Evolutionary conservation across 2,888 invertebrate species (phyloP).

Genomic region (Tiphia femorata): DNA sequence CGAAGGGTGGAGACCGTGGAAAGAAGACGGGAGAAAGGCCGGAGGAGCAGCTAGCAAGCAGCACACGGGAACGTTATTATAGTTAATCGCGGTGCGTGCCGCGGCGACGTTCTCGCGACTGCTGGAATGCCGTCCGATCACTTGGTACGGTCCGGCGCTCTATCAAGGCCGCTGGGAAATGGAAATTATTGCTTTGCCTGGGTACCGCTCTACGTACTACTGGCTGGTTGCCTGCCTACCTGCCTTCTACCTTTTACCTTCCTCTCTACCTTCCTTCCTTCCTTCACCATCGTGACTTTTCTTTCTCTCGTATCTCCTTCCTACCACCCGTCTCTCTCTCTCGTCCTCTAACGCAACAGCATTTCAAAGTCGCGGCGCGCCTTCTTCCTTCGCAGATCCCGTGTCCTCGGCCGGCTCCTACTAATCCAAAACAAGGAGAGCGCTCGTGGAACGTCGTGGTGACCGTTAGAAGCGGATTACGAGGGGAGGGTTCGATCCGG

Average conservation of each 20-base stretch:
- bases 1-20: no score
- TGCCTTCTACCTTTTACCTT: no score
- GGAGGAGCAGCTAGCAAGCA: no score
- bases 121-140: conserved; percentile 63
- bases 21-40: neutral
- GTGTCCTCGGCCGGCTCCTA: conserved; percentile 20
- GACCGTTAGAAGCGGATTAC: conserved; percentile 30
- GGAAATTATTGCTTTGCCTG: conserved; percentile 55
- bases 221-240: no score
- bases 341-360: no score
- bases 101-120: conserved; percentile 51
- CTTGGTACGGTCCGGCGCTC: conserved; percentile 52
- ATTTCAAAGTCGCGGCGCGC: no score
- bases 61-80: conserved; percentile 28
- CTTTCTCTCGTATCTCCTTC: no score
- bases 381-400: no score
- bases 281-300: no score
- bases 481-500: conserved; percentile 1
- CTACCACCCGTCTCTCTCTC: no score
- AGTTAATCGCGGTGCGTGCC: conserved; percentile 41
- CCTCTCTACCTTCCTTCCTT: no score
- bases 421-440: conserved; percentile 35
- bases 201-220: no score
- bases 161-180: conserved; percentile 63
- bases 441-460: conserved; percentile 8